A percentile compares a stretch with the other conserved stretches of the same genome.
These are phyloP conservation scores for Lepetodrilus schrolli DNA, from an alignment of 2,888 invertebrate species.

Conservation along the genomic window DNA sequence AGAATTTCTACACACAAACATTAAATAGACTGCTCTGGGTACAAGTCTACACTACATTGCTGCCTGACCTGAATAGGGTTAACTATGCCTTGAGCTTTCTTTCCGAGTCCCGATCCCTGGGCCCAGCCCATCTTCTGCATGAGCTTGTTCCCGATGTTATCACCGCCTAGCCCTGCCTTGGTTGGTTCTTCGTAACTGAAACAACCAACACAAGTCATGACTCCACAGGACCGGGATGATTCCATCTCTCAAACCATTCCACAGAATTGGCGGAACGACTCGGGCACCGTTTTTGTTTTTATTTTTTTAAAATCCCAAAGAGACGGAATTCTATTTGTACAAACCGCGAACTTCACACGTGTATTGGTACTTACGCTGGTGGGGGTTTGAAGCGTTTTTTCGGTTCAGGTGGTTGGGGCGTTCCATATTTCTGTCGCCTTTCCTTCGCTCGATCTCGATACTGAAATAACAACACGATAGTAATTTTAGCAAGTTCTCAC, in stretches of 20 bases:
- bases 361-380: constrained; percentile 31
- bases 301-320: no score
- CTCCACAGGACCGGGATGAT: not conserved
- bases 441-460: constrained; percentile 98
- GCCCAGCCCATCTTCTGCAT: constrained; percentile 99
- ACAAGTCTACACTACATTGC: not conserved
- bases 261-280: no score
- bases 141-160: constrained; percentile 89
- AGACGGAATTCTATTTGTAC: no score
- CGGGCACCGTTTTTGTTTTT: no score
- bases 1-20: no score
- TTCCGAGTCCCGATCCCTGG: constrained; percentile 95
- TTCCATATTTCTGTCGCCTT: constrained; percentile 86
- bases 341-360: no score
- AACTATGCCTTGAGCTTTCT: constrained; percentile 88
- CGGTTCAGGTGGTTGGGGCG: constrained; percentile 68
- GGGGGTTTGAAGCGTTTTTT: constrained; percentile 45
- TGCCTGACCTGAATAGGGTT: constrained; percentile 89
- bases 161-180: constrained; percentile 82
- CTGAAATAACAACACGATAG: no score
- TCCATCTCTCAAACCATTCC: no score
- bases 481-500: not conserved
- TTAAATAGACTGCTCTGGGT: not conserved
- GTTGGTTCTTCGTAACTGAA: constrained; percentile 76
- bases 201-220: constrained; percentile 19